These are phyloP conservation scores for Drosophila phalerata DNA, from an alignment of 2,888 invertebrate species.

Conservation along the genomic window DNA sequence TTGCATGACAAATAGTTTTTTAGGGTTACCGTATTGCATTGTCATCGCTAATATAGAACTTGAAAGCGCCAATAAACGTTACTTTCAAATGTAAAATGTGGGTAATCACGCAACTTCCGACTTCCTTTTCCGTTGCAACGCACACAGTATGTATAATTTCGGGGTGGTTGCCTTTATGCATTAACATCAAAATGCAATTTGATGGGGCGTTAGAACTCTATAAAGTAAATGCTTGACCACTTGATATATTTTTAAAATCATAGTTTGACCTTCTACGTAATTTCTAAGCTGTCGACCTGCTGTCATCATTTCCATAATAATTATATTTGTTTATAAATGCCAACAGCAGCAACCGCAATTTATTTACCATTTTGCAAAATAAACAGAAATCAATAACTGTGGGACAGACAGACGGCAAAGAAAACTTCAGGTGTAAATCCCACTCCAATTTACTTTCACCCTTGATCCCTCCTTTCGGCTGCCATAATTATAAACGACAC, in stretches of 20 bases:
- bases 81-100: conserved; percentile 33
- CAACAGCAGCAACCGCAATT: conserved; percentile 10
- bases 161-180: conserved; percentile 4
- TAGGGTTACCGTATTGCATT: not conserved
- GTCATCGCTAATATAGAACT: not conserved
- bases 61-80: conserved; percentile 13
- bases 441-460: conserved; percentile 9
- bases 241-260: conserved; percentile 7
- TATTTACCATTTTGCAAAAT: conserved; percentile 50
- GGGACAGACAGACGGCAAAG: conserved; percentile 37
- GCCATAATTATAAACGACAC: conserved; percentile 66
- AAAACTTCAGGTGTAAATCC: conserved; percentile 36
- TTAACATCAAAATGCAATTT: conserved; percentile 43
- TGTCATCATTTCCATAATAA: conserved; percentile 47
- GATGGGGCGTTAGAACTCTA: not conserved
- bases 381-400: conserved; percentile 66
- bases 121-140: conserved; percentile 52
- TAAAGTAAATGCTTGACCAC: not conserved
- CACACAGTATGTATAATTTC: conserved; percentile 22
- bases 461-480: conserved; percentile 1
- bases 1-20: too few relatives aligned
- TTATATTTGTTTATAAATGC: conserved; percentile 31
- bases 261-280: conserved; percentile 9
- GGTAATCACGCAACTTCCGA: conserved; percentile 66
- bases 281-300: conserved; percentile 17